Conservation (phyloP, 2,797 vertebrate genomes). For the Masticophis lateralis region DNA sequence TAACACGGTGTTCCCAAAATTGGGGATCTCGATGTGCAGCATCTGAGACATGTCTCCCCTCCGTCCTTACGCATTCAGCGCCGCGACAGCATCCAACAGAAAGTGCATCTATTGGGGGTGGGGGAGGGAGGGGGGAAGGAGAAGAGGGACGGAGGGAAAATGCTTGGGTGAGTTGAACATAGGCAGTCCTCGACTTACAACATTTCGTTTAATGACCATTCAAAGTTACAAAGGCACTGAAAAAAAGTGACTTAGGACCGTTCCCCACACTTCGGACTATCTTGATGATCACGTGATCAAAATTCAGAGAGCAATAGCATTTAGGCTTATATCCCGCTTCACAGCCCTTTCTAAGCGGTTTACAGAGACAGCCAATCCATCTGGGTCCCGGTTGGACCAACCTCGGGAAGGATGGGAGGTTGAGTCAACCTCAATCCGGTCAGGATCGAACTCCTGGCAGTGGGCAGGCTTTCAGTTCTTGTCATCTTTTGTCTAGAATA, state of each 20-base stretch:
- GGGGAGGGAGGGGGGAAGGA: conserved; percentile 29
- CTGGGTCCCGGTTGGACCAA: no score
- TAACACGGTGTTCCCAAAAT: conserved; percentile 96
- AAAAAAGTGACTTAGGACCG: background rate
- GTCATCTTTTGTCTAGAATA: no score
- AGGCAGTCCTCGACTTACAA: background rate
- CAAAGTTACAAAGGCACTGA: background rate
- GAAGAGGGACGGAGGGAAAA: no score
- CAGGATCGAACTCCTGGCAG: no score
- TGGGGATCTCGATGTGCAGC: conserved; percentile 98
- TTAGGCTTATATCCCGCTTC: no score
- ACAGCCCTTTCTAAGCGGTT: no score
- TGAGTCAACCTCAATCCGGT: no score
- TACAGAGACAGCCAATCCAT: no score
- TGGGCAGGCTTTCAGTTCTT: no score
- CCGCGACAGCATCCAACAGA: conserved; percentile 51
- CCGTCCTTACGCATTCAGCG: conserved; percentile 62
- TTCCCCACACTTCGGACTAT: no score
- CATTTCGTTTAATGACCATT: background rate
- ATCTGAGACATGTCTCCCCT: conserved; percentile 90
- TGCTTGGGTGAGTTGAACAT: accelerated
- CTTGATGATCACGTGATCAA: no score
- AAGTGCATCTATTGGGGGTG: conserved; percentile 72
- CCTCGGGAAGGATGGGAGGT: no score
- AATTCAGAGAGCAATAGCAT: background rate